Percentiles rank a stretch among this genome's conserved stretches.
These are phyloP conservation scores for Yoshiicerus persimilis DNA, from an alignment of 1,140 invertebrate genomes.

Conservation along the genomic window DNA sequence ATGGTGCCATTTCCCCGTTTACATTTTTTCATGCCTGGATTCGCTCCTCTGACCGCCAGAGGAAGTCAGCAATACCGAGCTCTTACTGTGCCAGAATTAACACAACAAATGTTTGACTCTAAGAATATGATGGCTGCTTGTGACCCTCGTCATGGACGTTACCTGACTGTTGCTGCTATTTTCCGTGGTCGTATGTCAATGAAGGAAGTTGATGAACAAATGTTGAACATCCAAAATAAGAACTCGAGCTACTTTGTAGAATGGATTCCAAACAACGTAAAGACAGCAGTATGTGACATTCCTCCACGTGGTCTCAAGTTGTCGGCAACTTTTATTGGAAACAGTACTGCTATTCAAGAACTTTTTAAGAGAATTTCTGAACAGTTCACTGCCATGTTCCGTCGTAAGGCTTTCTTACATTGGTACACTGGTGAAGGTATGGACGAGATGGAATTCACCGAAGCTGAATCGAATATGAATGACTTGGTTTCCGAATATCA, in stretches of 20 bases:
- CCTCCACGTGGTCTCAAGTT: background rate
- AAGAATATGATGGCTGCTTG: slow-evolving; percentile 72
- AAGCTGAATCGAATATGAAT: background rate
- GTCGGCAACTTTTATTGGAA: background rate
- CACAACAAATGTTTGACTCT: slow-evolving; percentile 69
- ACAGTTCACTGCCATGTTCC: background rate
- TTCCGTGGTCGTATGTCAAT: slow-evolving; percentile 81
- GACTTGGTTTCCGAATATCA: background rate
- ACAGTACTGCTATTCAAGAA: background rate
- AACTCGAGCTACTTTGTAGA: slow-evolving; percentile 73
- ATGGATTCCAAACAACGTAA: slow-evolving; percentile 52
- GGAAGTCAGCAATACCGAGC: slow-evolving; percentile 60
- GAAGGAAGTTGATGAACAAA: slow-evolving; percentile 70
- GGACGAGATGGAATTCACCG: background rate
- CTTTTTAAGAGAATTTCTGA: background rate
- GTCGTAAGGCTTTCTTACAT: too few relatives aligned
- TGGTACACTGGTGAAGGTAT: too few relatives aligned
- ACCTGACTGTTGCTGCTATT: slow-evolving; percentile 75
- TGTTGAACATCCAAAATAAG: slow-evolving; percentile 62
- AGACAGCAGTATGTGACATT: background rate
- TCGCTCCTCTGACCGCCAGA: slow-evolving; percentile 66
- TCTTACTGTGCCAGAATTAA: slow-evolving; percentile 61
- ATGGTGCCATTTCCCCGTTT: slow-evolving; percentile 96
- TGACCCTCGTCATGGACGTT: slow-evolving; percentile 63
- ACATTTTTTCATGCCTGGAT: slow-evolving; percentile 92